Evolutionary conservation across 2,113 vertebrate species (phyloP).

Genomic region (Poecilia latipinna): DNA sequence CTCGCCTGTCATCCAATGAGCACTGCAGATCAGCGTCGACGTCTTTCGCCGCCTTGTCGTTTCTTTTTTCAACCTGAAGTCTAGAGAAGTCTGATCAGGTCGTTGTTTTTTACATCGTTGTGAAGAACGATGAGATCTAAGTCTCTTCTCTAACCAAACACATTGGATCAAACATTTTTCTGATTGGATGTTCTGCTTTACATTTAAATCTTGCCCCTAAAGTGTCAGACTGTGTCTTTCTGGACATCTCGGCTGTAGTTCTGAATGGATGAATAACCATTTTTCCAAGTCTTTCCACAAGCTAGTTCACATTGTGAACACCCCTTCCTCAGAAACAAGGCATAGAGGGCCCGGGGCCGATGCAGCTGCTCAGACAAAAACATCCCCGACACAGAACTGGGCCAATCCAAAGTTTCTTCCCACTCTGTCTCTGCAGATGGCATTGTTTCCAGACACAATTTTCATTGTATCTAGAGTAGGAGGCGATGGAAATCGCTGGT

Average conservation of each 20-base stretch:
- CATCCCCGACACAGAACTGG: conserved; percentile 62
- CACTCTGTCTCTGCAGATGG: conserved; percentile 71
- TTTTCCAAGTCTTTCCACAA: conserved; percentile 3
- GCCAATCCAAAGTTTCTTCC: conserved; percentile 68
- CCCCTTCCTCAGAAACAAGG: conserved; percentile 14
- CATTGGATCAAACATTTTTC: too few species aligned
- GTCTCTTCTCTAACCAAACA: background rate
- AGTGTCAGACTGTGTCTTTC: background rate
- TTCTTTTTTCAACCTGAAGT: too few species aligned
- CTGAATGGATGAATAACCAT: background rate
- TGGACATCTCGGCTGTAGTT: background rate
- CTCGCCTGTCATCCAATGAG: too few species aligned
- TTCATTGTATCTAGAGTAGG: conserved; percentile 76
- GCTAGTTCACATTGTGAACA: conserved; percentile 3
- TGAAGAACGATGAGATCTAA: too few species aligned
- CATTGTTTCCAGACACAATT: conserved; percentile 79
- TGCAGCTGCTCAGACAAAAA: conserved; percentile 53
- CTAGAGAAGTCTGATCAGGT: too few species aligned
- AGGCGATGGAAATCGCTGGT: conserved; percentile 69
- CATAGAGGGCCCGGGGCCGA: conserved; percentile 21
- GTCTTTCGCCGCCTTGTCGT: too few species aligned
- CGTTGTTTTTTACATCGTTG: too few species aligned
- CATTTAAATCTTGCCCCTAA: background rate
- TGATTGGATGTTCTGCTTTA: too few species aligned
- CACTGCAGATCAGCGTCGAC: too few species aligned